Evolutionary conservation across 53 echinoderm and acorn worm genomes (phyloP).

Genomic region (Pentamera pediparva): DNA sequence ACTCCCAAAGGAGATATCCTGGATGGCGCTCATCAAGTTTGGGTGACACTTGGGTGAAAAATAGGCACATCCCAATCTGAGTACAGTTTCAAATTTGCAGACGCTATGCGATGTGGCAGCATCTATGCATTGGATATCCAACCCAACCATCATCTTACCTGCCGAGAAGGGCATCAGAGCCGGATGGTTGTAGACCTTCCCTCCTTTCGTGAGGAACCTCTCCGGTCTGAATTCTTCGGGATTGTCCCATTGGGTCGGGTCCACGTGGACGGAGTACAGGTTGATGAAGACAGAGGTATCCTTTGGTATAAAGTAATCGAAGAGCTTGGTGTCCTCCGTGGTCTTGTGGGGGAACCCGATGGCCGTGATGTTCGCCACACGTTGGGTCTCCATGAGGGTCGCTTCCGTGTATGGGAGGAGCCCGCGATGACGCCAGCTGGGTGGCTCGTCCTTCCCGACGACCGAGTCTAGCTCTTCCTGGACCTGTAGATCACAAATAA

Average conservation of each 20-base stretch:
- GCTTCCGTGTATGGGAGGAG: constrained; percentile 91
- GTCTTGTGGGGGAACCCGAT: constrained; percentile 97
- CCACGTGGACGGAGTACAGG: constrained; percentile 96
- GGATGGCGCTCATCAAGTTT: no score
- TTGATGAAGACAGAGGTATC: constrained; percentile 94
- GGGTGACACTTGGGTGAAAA: no score
- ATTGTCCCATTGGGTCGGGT: constrained; percentile 78
- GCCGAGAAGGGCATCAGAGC: constrained; percentile 99
- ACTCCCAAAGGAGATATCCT: no score
- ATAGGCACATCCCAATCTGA: no score
- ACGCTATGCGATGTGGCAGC: no score
- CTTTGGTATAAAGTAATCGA: constrained; percentile 80
- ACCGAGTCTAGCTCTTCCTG: constrained; percentile 85
- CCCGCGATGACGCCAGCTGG: constrained; percentile 61
- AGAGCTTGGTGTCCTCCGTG: constrained; percentile 82
- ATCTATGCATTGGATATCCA: no score
- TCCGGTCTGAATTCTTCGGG: constrained; percentile 87
- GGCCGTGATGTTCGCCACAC: constrained; percentile 99
- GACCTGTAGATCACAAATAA: constrained; percentile 28
- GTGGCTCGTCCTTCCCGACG: constrained; percentile 52
- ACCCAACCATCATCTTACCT: constrained; percentile 61
- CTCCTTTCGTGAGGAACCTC: constrained; percentile 66
- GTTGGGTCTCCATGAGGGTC: constrained; percentile 89
- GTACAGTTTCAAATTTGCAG: no score
- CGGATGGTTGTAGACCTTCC: constrained; percentile 55